Evolutionary conservation across 1,140 invertebrate species (phyloP).

Genomic region (Leptinotarsa lineolata): DNA sequence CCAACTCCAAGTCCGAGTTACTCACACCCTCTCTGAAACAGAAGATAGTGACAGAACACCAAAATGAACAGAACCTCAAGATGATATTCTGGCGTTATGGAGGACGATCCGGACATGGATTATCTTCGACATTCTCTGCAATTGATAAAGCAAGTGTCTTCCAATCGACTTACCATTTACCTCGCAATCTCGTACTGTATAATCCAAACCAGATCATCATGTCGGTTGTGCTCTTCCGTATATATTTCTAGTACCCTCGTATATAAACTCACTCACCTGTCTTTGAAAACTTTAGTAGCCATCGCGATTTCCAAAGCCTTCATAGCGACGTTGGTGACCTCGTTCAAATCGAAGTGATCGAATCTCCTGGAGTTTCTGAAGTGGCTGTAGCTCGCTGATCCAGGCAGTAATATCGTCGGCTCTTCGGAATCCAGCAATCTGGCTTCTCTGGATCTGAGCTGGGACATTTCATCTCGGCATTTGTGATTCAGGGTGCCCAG

Average conservation of each 20-base stretch:
- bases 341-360: constrained; percentile 53
- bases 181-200: no score
- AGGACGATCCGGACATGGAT: no score
- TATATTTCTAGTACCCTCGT: no score
- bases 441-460: constrained; percentile 43
- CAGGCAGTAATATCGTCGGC: constrained; percentile 40
- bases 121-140: no score
- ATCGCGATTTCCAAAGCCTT: constrained; percentile 59
- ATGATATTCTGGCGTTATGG: no score
- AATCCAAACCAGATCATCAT: no score
- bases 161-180: no score
- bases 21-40: constrained; percentile 55
- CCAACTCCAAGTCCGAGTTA: constrained; percentile 56
- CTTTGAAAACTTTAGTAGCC: constrained; percentile 57
- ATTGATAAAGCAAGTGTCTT: no score
- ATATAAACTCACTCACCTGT: constrained; percentile 48
- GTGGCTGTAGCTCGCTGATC: constrained; percentile 51
- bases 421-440: constrained; percentile 37
- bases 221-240: no score
- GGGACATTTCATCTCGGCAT: constrained; percentile 41
- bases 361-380: constrained; percentile 49
- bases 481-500: constrained; percentile 41
- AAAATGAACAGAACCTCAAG: background rate
- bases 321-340: constrained; percentile 55
- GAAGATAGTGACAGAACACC: background rate